A percentile compares a stretch with the other conserved stretches of the same genome.
These are phyloP conservation scores for Heliconius eleuchia DNA, from an alignment of 1,140 invertebrate species.

Conservation along the genomic window DNA sequence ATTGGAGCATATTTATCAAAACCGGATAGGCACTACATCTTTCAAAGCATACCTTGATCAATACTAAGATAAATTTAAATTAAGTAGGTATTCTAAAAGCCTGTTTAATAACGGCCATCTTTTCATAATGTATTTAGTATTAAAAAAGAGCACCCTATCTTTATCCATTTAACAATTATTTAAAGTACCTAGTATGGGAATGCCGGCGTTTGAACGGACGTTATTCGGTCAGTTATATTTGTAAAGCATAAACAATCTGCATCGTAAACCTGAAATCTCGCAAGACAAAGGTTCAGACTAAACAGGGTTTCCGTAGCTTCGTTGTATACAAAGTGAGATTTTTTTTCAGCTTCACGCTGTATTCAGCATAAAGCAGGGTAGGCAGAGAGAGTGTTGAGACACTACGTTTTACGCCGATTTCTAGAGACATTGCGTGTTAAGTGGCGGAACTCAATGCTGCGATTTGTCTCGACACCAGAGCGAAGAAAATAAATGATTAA, in stretches of 20 bases:
- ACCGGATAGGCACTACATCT: conserved; percentile 29
- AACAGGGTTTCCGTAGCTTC: conserved; percentile 47
- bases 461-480: no score
- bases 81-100: conserved; percentile 31
- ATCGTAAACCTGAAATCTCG: conserved; percentile 51
- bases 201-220: conserved; percentile 26
- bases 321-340: neutral
- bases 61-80: neutral
- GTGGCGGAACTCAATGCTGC: no score
- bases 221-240: conserved; percentile 28
- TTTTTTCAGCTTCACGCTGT: no score
- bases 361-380: no score
- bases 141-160: conserved; percentile 27
- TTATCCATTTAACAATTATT: conserved; percentile 8
- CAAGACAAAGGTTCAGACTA: conserved; percentile 52
- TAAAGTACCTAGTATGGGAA: conserved; percentile 27
- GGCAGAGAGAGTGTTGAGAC: no score
- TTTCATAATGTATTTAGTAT: conserved; percentile 27
- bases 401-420: no score
- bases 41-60: neutral
- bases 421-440: no score
- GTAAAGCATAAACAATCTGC: conserved; percentile 41
- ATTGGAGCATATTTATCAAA: conserved; percentile 33
- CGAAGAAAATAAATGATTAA: no score
- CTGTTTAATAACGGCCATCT: conserved; percentile 38